These are phyloP conservation scores for Drosophila ochracea DNA, from an alignment of 2,888 invertebrate genomes.

Conservation along the genomic window DNA sequence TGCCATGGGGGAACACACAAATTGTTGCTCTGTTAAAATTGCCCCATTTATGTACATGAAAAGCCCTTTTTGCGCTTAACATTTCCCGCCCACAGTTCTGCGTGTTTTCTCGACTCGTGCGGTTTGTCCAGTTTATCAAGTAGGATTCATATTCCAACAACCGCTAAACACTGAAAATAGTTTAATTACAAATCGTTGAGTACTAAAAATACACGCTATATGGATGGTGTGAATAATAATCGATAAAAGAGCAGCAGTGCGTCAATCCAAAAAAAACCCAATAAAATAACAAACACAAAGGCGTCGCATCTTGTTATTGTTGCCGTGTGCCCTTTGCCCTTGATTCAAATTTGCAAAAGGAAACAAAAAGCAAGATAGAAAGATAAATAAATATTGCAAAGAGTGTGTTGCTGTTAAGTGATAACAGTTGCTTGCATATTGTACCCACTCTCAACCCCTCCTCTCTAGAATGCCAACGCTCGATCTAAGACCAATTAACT, in stretches of 20 bases:
- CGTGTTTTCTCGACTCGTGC: slow-evolving; percentile 57
- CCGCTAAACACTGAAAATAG: slow-evolving; percentile 34
- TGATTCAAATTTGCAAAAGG: slow-evolving; percentile 40
- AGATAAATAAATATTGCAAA: slow-evolving; percentile 6
- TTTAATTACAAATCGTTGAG: slow-evolving; percentile 30
- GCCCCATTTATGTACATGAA: slow-evolving; percentile 34
- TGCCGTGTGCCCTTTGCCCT: slow-evolving; percentile 41
- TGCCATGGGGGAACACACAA: background rate
- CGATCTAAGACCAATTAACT: slow-evolving; percentile 72
- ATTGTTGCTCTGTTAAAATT: slow-evolving; percentile 33
- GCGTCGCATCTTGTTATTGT: slow-evolving; percentile 16
- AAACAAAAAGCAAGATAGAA: slow-evolving; percentile 12
- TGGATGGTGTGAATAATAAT: slow-evolving; percentile 63
- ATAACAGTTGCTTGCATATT: slow-evolving; percentile 9
- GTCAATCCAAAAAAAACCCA: slow-evolving; percentile 7
- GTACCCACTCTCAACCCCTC: background rate
- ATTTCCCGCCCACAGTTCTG: slow-evolving; percentile 64
- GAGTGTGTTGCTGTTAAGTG: background rate
- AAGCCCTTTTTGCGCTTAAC: slow-evolving; percentile 34
- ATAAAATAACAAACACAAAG: slow-evolving; percentile 5
- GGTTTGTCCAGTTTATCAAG: slow-evolving; percentile 31
- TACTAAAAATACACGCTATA: slow-evolving; percentile 8
- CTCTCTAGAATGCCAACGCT: slow-evolving; percentile 70
- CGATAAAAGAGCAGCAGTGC: slow-evolving; percentile 52
- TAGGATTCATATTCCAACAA: slow-evolving; percentile 18